phyloP scores from a whole-genome alignment of 2,797 vertebrate genomes.

The Danionella dracula region DNA sequence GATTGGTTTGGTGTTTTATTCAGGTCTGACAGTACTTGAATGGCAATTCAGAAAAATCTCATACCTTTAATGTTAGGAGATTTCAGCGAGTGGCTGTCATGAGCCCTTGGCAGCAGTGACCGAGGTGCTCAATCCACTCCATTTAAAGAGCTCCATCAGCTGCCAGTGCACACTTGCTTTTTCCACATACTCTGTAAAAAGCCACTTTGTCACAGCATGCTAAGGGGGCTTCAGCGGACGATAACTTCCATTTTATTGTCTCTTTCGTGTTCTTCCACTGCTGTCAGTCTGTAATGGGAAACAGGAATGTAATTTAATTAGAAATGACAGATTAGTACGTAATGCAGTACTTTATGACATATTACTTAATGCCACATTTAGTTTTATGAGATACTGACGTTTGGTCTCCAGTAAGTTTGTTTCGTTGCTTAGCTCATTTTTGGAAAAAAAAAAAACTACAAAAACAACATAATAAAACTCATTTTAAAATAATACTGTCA shows the following conservation, averaged over 20 bases:
- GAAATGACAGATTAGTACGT: background rate
- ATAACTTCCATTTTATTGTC: slow-evolving; percentile 3
- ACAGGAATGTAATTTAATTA: background rate
- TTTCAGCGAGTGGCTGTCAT: background rate
- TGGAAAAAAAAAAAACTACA: too few species aligned
- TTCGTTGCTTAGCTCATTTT: too few species aligned
- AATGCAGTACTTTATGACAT: background rate
- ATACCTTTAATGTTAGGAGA: background rate
- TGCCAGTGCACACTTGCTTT: background rate
- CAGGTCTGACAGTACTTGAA: too few species aligned
- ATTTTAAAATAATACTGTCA: too few species aligned
- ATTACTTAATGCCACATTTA: background rate
- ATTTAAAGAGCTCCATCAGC: background rate
- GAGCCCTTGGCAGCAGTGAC: background rate
- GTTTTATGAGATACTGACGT: background rate
- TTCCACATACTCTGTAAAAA: background rate
- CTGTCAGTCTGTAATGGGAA: slow-evolving; percentile 2
- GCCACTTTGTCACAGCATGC: background rate
- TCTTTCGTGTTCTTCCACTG: background rate
- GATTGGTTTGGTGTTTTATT: too few species aligned
- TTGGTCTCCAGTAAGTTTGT: too few species aligned
- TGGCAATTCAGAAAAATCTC: too few species aligned
- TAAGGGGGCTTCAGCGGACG: slow-evolving; percentile 8
- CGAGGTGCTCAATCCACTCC: background rate
- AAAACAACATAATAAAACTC: too few species aligned